phyloP scores from a whole-genome alignment of 2,797 vertebrate genomes.

The Carapus acus region DNA sequence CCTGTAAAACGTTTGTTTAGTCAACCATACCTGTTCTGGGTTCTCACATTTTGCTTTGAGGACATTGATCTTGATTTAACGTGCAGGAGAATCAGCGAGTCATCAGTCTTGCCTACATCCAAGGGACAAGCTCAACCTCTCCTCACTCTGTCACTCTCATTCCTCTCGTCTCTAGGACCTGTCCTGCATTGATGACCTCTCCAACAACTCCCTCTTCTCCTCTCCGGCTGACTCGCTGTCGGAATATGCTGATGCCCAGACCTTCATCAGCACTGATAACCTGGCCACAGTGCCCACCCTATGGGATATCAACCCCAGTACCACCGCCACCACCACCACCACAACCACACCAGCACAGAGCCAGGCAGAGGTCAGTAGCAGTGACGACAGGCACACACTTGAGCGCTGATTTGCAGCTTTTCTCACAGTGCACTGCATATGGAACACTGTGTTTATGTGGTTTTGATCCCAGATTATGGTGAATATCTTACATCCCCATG shows the following conservation, averaged over 20 bases:
- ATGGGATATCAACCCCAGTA: constrained; percentile 84
- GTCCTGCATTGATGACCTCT: constrained; percentile 84
- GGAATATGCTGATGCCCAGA: constrained; percentile 80
- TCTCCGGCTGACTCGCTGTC: constrained; percentile 91
- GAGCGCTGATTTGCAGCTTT: neutral
- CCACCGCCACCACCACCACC: constrained; percentile 63
- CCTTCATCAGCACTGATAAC: constrained; percentile 77
- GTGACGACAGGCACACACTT: constrained; percentile 12
- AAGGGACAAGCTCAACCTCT: constrained; percentile 12
- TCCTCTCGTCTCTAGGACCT: constrained; percentile 75
- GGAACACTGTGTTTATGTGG: neutral
- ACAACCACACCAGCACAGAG: constrained; percentile 72
- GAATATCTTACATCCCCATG: neutral
- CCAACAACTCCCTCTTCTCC: constrained; percentile 87
- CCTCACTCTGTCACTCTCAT: constrained; percentile 1
- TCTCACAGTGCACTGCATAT: neutral
- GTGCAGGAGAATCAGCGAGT: neutral
- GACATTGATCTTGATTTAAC: neutral
- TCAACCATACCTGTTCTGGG: too few relatives aligned
- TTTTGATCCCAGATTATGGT: too few relatives aligned
- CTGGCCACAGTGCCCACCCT: constrained; percentile 84
- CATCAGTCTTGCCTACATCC: neutral
- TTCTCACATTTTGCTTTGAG: neutral
- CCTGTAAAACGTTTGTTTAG: too few relatives aligned
- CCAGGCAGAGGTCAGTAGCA: constrained; percentile 77